A percentile compares a stretch with the other conserved stretches of the same genome.
phyloP scores from a whole-genome alignment of 2,113 vertebrate species.

The Psilopogon haemacephalus region DNA sequence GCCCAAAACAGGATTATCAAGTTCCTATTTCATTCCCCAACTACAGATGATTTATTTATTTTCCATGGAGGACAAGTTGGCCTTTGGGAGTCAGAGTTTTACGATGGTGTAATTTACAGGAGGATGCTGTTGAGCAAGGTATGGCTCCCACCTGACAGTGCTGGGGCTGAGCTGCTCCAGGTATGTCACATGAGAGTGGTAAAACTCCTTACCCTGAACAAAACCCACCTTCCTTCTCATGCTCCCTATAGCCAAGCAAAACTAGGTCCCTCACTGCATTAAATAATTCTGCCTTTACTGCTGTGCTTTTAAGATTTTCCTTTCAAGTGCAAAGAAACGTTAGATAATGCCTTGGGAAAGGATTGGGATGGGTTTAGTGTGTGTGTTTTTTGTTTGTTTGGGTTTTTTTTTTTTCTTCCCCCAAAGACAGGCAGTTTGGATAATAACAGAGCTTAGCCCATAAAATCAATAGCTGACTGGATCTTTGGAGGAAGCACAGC shows the following conservation, averaged over 20 bases:
- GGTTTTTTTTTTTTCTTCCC: background rate
- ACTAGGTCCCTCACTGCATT: background rate
- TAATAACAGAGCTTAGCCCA: background rate
- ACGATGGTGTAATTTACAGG: background rate
- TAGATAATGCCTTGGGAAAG: background rate
- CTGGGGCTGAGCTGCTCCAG: background rate
- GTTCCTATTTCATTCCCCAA: background rate
- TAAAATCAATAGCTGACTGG: background rate
- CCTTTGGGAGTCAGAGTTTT: background rate
- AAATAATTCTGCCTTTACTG: background rate
- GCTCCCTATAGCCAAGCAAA: background rate
- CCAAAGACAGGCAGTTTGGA: background rate
- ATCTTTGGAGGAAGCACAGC: background rate
- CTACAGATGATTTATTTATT: background rate
- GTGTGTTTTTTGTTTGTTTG: background rate
- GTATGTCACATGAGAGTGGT: background rate
- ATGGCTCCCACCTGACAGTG: background rate
- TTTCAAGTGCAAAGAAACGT: background rate
- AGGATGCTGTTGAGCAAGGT: background rate
- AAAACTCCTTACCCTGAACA: background rate
- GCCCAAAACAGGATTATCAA: background rate
- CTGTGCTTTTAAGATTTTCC: background rate
- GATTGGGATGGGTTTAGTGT: background rate
- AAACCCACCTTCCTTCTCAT: too few species aligned
- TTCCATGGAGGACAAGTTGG: background rate